Evolutionary conservation across 1,140 invertebrate species (phyloP).

Genomic region (Heliothis virescens): DNA sequence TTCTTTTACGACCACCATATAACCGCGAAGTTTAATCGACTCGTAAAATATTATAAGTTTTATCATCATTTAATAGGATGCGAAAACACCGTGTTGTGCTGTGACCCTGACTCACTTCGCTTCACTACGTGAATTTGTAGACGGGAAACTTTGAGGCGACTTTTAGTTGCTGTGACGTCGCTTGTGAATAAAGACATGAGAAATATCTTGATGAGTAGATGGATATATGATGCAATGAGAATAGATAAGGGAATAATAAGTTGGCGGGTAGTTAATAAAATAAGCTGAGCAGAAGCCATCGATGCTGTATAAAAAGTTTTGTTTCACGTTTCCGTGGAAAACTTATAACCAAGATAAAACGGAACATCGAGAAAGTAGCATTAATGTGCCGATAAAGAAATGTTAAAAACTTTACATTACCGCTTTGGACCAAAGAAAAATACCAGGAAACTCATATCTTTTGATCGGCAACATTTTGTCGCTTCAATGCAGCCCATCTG

Average conservation of each 20-base stretch:
- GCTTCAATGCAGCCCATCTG: neutral
- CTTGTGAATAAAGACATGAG: neutral
- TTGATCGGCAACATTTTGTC: slow-evolving; percentile 11
- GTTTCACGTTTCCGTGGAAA: too few species aligned
- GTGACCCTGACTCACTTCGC: slow-evolving; percentile 45
- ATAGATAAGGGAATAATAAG: too few species aligned
- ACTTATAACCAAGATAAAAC: too few species aligned
- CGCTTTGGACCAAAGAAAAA: neutral
- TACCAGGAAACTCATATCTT: neutral
- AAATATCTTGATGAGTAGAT: too few species aligned
- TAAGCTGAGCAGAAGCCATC: too few species aligned
- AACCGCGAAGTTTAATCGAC: neutral
- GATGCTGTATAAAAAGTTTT: too few species aligned
- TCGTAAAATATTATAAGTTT: slow-evolving; percentile 34
- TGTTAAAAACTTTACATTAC: neutral
- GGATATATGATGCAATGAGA: too few species aligned
- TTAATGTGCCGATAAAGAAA: neutral
- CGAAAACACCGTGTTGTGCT: slow-evolving; percentile 17
- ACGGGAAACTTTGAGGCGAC: neutral
- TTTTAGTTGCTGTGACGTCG: neutral
- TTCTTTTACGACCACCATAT: slow-evolving; percentile 11
- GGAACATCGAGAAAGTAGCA: neutral
- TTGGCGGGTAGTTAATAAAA: too few species aligned
- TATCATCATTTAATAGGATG: slow-evolving; percentile 28
- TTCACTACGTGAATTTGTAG: neutral